These are phyloP conservation scores for Coregonus ussuriensis DNA, from an alignment of 2,797 vertebrate genomes.

Conservation along the genomic window DNA sequence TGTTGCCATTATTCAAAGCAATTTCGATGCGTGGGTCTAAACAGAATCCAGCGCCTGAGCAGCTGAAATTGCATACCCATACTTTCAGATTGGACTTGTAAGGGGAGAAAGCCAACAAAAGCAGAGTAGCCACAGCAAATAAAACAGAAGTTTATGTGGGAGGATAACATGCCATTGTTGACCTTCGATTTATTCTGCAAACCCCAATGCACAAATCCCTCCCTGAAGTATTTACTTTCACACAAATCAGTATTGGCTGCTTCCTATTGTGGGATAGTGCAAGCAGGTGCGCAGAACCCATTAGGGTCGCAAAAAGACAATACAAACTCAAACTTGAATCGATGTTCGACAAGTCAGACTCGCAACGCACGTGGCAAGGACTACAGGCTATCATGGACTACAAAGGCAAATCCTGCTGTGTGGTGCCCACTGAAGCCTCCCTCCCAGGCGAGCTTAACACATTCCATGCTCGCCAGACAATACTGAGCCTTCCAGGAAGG, in stretches of 20 bases:
- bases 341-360: too few relatives aligned
- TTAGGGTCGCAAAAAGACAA: too few relatives aligned
- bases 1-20: conserved; percentile 29
- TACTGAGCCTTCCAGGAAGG: too few relatives aligned
- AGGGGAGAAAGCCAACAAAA: conserved; percentile 60
- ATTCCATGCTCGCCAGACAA: too few relatives aligned
- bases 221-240: too few relatives aligned
- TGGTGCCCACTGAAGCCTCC: too few relatives aligned
- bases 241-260: conserved; percentile 22
- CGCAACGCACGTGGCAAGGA: too few relatives aligned
- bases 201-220: conserved; percentile 20
- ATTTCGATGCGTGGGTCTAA: conserved; percentile 39
- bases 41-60: conserved; percentile 46
- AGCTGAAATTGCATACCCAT: conserved; percentile 40
- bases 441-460: too few relatives aligned
- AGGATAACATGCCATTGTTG: conserved; percentile 48
- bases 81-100: conserved; percentile 51
- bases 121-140: conserved; percentile 38
- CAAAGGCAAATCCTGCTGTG: too few relatives aligned
- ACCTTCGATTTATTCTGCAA: conserved; percentile 40
- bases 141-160: conserved; percentile 33
- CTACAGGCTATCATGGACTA: too few relatives aligned
- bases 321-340: too few relatives aligned
- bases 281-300: too few relatives aligned
- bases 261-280: conserved; percentile 41